Evolutionary conservation across 2,113 vertebrate genomes (phyloP).

Genomic region (Echinops telfairi): DNA sequence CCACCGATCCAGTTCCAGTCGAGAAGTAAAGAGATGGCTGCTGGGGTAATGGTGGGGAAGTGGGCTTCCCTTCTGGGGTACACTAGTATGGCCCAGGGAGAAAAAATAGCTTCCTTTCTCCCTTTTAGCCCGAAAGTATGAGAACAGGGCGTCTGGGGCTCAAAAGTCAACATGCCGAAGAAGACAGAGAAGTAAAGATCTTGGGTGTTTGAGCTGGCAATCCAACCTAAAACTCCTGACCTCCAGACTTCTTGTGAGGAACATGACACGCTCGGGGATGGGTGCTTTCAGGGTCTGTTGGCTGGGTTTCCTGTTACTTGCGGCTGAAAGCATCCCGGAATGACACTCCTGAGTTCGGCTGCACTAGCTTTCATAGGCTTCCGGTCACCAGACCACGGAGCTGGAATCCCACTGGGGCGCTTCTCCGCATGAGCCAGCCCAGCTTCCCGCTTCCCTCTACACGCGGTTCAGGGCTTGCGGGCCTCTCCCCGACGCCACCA

Average conservation of each 20-base stretch:
- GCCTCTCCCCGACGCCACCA: fast-evolving
- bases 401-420: neutral
- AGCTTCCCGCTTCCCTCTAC: too few species aligned
- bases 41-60: neutral
- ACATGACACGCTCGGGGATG: too few species aligned
- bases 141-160: neutral
- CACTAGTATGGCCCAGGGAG: neutral
- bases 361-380: neutral
- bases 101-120: neutral
- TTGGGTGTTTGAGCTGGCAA: neutral
- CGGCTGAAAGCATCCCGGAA: neutral
- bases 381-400: neutral
- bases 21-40: neutral
- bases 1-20: neutral
- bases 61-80: neutral
- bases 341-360: too few species aligned
- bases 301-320: neutral
- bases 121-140: neutral
- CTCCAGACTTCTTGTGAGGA: neutral
- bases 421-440: neutral
- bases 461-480: neutral
- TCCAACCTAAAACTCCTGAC: neutral
- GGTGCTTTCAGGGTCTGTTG: too few species aligned
- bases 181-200: neutral
- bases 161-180: neutral